Evolutionary conservation across 2,113 vertebrate species (phyloP), one percentile per base, ranked within the genome.

Genomic region (Oostethus manadensis): DNA sequence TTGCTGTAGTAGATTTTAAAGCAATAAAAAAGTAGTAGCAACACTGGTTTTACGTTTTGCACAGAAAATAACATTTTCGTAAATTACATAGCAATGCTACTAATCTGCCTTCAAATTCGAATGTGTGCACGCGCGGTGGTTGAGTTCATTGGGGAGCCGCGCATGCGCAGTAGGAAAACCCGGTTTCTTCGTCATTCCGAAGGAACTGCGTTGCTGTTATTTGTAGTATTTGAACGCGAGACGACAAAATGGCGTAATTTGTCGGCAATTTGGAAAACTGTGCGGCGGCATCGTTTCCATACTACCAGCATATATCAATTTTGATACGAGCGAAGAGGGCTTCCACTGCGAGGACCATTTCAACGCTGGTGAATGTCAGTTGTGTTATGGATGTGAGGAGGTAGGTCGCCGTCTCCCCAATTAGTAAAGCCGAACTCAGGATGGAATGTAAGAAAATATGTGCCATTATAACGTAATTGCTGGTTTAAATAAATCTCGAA

Each of bases 151-250:
- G 47, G 47, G 59, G 13, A 11, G 2, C n/a, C 23, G 76, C 83
- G 78, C 85, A 87, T 60, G 85, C 83, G 85, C 85, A n/a, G 14
- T 66, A 1, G 23, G 40, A 55, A 63, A 65, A 62, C 55, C 18
- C 56, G n/a, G 64, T 80, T 75, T 76, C 64, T 79, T 74, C 48
- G 50, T 81, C 73, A 78, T 74, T 71, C 68, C 81, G 66, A 73
- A 77, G 66, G 55, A 71, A 78, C 68, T 71, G 78, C 73, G 61
- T 62, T 51, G 71, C 59, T 48, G 38, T 21, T 16, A 15, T 16
- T 14, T 56, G 21, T 48, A 64, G 71, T 67, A 33, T 67, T 56
- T 50, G 58, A 57, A 33, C 62, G 21, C 15, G 29, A 62, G 59
- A 17, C 29, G 44, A 47, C 26, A 60, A 57, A 61, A 43, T 21